A percentile compares a stretch with the other conserved stretches of the same genome.
These are phyloP conservation scores for Drosophila nikananu DNA, from an alignment of 1,140 invertebrate species.

Conservation along the genomic window DNA sequence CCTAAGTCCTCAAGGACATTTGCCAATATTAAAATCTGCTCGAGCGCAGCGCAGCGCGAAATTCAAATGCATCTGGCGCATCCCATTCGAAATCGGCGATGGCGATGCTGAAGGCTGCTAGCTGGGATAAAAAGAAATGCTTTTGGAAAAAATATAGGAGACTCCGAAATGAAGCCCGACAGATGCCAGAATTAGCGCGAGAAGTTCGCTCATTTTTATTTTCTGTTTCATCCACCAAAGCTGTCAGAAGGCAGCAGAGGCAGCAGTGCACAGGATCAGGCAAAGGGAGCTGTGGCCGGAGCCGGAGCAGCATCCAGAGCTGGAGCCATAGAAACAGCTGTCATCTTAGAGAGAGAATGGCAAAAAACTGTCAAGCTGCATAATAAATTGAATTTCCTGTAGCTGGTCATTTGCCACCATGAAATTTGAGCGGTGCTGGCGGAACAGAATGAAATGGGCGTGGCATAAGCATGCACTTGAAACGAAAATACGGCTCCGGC, in stretches of 20 bases:
- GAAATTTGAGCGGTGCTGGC: slow-evolving; percentile 44
- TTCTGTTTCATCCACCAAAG: slow-evolving; percentile 35
- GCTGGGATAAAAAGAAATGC: neutral
- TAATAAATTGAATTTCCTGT: slow-evolving; percentile 83
- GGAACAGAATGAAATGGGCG: slow-evolving; percentile 33
- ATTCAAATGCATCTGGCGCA: slow-evolving; percentile 78
- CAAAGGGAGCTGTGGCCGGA: neutral
- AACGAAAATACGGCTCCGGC: slow-evolving; percentile 43
- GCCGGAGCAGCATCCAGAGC: slow-evolving; percentile 6
- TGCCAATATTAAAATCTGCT: slow-evolving; percentile 78
- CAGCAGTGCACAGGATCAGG: slow-evolving; percentile 25
- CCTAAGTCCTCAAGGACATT: slow-evolving; percentile 63
- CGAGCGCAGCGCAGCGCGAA: slow-evolving; percentile 77
- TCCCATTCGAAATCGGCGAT: slow-evolving; percentile 61
- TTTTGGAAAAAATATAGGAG: slow-evolving; percentile 28
- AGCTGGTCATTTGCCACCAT: slow-evolving; percentile 76
- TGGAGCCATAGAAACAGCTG: slow-evolving; percentile 49
- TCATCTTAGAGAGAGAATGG: slow-evolving; percentile 66
- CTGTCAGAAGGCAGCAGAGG: slow-evolving; percentile 37
- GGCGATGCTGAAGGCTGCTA: slow-evolving; percentile 19
- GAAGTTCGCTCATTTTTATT: slow-evolving; percentile 56
- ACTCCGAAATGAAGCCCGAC: slow-evolving; percentile 57
- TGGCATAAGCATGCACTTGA: slow-evolving; percentile 63
- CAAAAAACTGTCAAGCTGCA: slow-evolving; percentile 77
- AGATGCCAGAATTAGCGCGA: slow-evolving; percentile 76